phyloP scores from a whole-genome alignment of 2,113 vertebrate genomes.

The Pterocles burchelli region DNA sequence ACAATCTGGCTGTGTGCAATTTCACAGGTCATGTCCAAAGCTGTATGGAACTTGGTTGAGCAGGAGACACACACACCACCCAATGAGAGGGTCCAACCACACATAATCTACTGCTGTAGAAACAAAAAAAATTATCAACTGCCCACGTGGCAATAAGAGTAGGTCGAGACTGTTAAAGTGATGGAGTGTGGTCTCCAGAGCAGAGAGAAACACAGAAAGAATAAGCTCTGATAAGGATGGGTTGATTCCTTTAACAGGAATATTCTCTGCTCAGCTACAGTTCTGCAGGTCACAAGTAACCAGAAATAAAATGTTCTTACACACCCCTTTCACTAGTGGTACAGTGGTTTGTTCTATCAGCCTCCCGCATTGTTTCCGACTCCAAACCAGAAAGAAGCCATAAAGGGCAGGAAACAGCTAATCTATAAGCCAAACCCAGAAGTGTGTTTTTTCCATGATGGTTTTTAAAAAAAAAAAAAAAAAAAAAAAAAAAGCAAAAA shows the following conservation, averaged over 20 bases:
- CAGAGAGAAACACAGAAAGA: not conserved
- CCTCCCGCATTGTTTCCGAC: not conserved
- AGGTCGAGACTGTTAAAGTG: not conserved
- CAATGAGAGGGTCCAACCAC: not conserved
- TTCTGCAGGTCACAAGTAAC: not conserved
- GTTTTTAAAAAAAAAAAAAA: not conserved
- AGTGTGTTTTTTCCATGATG: not conserved
- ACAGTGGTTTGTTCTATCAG: not conserved
- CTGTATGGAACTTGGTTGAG: not conserved
- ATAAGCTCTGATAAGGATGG: not conserved
- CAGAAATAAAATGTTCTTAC: not conserved
- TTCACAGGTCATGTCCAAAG: not conserved
- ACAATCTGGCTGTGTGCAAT: accelerated
- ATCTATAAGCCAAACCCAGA: not conserved
- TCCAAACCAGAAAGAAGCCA: not conserved
- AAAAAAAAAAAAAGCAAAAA: not conserved
- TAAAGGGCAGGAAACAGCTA: conserved; percentile 16
- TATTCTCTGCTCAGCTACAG: not conserved
- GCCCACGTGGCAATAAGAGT: not conserved
- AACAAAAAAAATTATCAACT: not conserved
- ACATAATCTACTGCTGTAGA: not conserved
- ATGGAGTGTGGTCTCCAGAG: not conserved
- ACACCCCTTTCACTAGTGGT: not conserved
- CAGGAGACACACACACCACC: not conserved
- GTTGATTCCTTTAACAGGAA: not conserved